Conservation (phyloP, 1,140 invertebrate genomes). For the Mercenaria mercenaria region DNA sequence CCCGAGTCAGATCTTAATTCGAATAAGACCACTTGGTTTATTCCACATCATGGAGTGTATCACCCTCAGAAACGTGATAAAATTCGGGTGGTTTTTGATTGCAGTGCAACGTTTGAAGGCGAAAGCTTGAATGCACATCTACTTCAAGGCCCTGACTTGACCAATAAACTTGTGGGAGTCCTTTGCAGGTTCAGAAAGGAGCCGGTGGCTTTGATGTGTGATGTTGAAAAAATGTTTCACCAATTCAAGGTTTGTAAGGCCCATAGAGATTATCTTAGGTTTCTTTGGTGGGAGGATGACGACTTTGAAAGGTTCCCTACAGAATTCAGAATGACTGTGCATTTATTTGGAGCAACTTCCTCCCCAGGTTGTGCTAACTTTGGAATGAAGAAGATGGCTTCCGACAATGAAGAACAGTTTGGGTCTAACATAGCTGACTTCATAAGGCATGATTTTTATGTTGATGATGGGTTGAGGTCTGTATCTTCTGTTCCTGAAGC, state of each 20-base stretch:
- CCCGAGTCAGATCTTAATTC: background rate
- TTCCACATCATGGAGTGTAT: constrained; percentile 70
- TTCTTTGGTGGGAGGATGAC: constrained; percentile 46
- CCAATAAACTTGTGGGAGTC: constrained; percentile 63
- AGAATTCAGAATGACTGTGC: constrained; percentile 66
- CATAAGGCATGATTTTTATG: constrained; percentile 63
- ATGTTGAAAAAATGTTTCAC: constrained; percentile 70
- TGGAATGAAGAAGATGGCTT: constrained; percentile 51
- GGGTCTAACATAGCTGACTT: background rate
- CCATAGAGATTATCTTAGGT: constrained; percentile 46
- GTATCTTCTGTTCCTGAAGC: constrained; percentile 30
- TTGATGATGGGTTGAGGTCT: constrained; percentile 63
- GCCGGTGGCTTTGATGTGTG: constrained; percentile 57
- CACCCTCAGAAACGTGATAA: constrained; percentile 68
- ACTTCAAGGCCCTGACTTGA: constrained; percentile 70
- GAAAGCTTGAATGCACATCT: constrained; percentile 62
- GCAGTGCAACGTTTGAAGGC: constrained; percentile 56
- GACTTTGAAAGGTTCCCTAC: background rate
- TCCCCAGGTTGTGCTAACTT: constrained; percentile 66
- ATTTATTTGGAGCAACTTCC: constrained; percentile 69
- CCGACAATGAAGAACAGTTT: background rate
- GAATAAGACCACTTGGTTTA: constrained; percentile 62
- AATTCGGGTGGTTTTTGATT: constrained; percentile 71
- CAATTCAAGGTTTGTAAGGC: constrained; percentile 55
- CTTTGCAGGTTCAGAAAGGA: constrained; percentile 57